Conservation (phyloP, 2,888 invertebrate species). For the Pammene fasciana region DNA sequence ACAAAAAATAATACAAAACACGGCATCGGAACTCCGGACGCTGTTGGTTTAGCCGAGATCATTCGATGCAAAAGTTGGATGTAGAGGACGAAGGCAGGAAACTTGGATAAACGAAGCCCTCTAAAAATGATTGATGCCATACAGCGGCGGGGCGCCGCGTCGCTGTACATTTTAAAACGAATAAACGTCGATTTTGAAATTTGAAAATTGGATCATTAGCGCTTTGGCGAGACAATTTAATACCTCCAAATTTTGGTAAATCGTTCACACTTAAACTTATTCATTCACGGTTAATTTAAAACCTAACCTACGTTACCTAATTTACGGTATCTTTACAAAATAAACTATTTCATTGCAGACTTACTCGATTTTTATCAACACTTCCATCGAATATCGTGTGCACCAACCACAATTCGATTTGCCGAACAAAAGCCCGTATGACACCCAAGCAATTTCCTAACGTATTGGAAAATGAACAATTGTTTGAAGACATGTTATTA, state of each 20-base stretch:
- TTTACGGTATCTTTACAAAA: too few species aligned
- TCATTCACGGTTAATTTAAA: conserved; percentile 50
- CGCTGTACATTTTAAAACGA: conserved; percentile 75
- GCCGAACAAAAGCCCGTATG: conserved; percentile 64
- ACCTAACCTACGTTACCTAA: neutral
- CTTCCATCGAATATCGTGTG: conserved; percentile 45
- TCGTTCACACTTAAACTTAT: neutral
- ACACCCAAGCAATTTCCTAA: conserved; percentile 76
- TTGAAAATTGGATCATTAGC: conserved; percentile 80
- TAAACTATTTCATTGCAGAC: neutral
- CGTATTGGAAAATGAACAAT: conserved; percentile 74
- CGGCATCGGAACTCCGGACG: conserved; percentile 71
- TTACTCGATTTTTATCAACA: neutral
- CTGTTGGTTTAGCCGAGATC: conserved; percentile 82
- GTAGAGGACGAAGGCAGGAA: conserved; percentile 74
- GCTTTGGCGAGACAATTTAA: conserved; percentile 59
- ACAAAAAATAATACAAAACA: conserved; percentile 83
- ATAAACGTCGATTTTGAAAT: conserved; percentile 80
- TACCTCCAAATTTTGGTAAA: neutral
- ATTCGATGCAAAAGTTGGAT: conserved; percentile 79
- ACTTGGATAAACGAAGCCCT: conserved; percentile 83
- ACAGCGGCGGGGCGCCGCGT: conserved; percentile 54
- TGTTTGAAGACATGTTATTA: conserved; percentile 81
- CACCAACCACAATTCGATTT: conserved; percentile 40
- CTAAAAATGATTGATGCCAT: conserved; percentile 84